Evolutionary conservation across 2,797 vertebrate species (phyloP).

Genomic region (Trematomus bernacchii): DNA sequence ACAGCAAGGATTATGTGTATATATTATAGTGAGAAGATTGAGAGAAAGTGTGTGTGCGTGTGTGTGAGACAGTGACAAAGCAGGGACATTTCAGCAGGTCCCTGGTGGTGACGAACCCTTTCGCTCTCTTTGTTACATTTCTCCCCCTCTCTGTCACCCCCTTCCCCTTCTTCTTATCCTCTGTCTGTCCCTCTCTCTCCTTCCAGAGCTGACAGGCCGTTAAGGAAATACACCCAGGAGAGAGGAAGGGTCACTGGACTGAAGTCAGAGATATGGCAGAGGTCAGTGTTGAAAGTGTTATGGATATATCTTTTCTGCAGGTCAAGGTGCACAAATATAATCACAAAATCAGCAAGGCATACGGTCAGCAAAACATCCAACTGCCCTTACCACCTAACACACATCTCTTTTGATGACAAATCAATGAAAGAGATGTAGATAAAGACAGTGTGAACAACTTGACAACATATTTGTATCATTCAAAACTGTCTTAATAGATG

Average conservation of each 20-base stretch:
- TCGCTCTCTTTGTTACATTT: constrained; percentile 17
- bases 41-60: background rate
- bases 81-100: constrained; percentile 55
- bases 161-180: background rate
- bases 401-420: background rate
- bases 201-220: constrained; percentile 41
- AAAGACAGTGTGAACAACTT: background rate
- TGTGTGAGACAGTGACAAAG: constrained; percentile 70
- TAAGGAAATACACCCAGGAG: constrained; percentile 35
- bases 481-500: background rate
- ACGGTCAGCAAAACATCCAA: constrained; percentile 18
- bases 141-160: background rate
- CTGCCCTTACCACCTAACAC: background rate
- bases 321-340: constrained; percentile 37
- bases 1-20: constrained; percentile 77
- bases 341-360: constrained; percentile 31
- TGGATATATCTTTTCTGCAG: constrained; percentile 13
- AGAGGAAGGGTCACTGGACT: constrained; percentile 49
- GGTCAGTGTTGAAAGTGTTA: constrained; percentile 36
- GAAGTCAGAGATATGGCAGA: background rate
- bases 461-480: background rate
- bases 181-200: background rate
- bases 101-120: constrained; percentile 47
- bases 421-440: background rate
- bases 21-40: constrained; percentile 45